Percentiles rank a stretch among this genome's conserved stretches.
phyloP scores from a whole-genome alignment of 30 jellyfish, hydroid and myxozoan genomes.

The Aurelia aurita region DNA sequence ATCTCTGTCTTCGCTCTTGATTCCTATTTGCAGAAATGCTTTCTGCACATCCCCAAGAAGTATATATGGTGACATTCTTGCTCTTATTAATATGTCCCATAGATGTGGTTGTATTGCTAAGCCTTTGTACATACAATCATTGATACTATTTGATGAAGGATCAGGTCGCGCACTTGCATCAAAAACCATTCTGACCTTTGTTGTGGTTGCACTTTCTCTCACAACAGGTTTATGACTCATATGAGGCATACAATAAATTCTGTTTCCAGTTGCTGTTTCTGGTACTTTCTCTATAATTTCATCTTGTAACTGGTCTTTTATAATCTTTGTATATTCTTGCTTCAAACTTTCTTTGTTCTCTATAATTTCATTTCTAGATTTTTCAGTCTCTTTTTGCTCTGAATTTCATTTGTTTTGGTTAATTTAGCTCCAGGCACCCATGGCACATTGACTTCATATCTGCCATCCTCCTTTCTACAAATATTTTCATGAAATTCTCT shows the following conservation, averaged over 20 bases:
- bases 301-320: slow-evolving; percentile 6
- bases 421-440: slow-evolving; percentile 23
- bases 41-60: slow-evolving; percentile 45
- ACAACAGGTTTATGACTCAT: slow-evolving; percentile 14
- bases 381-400: slow-evolving; percentile 17
- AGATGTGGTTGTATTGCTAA: slow-evolving; percentile 56
- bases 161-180: slow-evolving; percentile 34
- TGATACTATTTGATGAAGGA: slow-evolving; percentile 18
- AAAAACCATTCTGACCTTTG: slow-evolving; percentile 44
- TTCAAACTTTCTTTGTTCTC: not conserved
- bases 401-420: slow-evolving; percentile 28
- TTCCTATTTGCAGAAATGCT: slow-evolving; percentile 51
- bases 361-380: slow-evolving; percentile 4
- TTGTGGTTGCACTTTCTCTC: slow-evolving; percentile 24
- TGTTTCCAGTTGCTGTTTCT: not conserved
- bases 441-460: slow-evolving; percentile 29
- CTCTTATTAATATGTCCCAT: slow-evolving; percentile 69
- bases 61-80: slow-evolving; percentile 48
- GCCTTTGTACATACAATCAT: slow-evolving; percentile 41
- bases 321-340: slow-evolving; percentile 18
- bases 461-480: slow-evolving; percentile 20
- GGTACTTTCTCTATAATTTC: slow-evolving; percentile 42
- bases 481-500: slow-evolving; percentile 25
- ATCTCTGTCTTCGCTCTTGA: slow-evolving; percentile 52
- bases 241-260: not conserved